Conservation (phyloP, 2,888 invertebrate genomes). For the Leucoptera coffeella region DNA sequence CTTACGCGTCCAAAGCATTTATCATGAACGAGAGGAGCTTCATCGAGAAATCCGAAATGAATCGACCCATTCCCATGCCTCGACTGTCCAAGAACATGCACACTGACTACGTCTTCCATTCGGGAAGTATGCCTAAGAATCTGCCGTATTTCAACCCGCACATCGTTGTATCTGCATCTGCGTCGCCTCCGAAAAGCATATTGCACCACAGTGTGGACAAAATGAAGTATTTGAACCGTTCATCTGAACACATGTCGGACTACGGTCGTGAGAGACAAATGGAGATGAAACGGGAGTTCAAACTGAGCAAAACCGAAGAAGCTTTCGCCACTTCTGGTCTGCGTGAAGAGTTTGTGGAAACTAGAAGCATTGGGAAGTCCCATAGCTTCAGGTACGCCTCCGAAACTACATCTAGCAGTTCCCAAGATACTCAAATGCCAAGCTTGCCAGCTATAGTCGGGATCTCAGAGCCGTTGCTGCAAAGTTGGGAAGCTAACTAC, state of each 20-base stretch:
- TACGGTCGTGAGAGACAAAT: conserved; percentile 19
- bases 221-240: conserved; percentile 24
- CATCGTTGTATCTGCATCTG: conserved; percentile 19
- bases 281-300: conserved; percentile 20
- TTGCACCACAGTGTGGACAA: conserved; percentile 39
- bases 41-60: conserved; percentile 27
- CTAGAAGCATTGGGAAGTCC: conserved; percentile 60
- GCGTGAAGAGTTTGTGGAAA: conserved; percentile 33
- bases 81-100: conserved; percentile 17
- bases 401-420: conserved; percentile 38
- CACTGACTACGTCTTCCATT: conserved; percentile 28
- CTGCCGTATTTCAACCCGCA: conserved; percentile 33
- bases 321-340: conserved; percentile 25
- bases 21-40: conserved; percentile 26
- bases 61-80: conserved; percentile 24
- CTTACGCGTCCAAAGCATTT: conserved; percentile 34
- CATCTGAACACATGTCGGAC: conserved; percentile 28
- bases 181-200: conserved; percentile 33
- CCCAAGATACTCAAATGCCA: conserved; percentile 44
- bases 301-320: conserved; percentile 24
- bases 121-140: conserved; percentile 41
- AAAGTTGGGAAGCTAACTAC: conserved; percentile 49
- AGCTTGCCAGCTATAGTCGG: conserved; percentile 47
- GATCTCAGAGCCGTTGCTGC: conserved; percentile 40
- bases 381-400: conserved; percentile 64